Conservation (phyloP, 2,888 invertebrate genomes). For the Leptinotarsa peninsularis region DNA sequence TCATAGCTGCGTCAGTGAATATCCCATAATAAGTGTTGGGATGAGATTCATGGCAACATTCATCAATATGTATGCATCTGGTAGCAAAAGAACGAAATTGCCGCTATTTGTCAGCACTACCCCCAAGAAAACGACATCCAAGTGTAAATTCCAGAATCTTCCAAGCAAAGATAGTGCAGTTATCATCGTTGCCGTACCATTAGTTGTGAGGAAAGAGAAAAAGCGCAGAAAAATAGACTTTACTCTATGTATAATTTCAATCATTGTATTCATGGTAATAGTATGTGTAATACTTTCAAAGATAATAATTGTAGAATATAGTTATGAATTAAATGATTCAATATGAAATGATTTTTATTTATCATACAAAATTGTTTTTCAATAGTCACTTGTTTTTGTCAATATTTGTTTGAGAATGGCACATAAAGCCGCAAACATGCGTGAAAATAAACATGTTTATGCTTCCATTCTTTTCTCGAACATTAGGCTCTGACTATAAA, state of each 20-base stretch:
- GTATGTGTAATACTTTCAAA: background rate
- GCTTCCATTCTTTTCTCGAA: background rate
- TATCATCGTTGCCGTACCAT: background rate
- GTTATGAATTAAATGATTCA: background rate
- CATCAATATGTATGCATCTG: constrained; percentile 1
- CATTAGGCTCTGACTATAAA: background rate
- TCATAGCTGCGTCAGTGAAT: background rate
- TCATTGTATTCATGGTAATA: constrained; percentile 1
- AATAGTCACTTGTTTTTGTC: background rate
- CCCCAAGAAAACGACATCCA: background rate
- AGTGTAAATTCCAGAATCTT: background rate
- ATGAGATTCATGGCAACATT: background rate
- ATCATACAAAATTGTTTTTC: background rate
- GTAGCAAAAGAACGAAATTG: background rate
- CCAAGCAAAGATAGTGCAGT: background rate
- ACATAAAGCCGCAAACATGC: background rate
- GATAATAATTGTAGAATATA: background rate
- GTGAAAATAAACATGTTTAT: background rate
- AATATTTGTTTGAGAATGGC: background rate
- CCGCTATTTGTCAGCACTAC: background rate
- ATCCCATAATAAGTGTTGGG: background rate
- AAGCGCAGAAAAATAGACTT: background rate
- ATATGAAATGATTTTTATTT: background rate
- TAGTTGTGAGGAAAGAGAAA: background rate
- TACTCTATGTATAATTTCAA: background rate